Evolutionary conservation across 2,888 invertebrate species (phyloP).

Genomic region (Meteorus colon): DNA sequence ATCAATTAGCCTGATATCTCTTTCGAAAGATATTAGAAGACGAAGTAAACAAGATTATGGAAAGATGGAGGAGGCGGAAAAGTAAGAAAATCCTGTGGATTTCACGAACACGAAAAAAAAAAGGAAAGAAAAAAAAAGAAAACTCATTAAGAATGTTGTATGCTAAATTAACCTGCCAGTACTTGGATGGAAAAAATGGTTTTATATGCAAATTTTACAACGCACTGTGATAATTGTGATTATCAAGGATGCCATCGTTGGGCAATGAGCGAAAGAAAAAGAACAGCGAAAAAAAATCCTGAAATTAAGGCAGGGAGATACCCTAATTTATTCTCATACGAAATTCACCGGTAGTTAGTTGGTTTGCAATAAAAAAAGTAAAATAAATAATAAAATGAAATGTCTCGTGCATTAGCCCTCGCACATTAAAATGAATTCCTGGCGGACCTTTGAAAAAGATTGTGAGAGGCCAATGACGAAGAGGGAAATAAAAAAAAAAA

Average conservation of each 20-base stretch:
- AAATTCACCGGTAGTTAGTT: background rate
- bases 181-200: background rate
- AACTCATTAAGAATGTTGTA: background rate
- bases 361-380: background rate
- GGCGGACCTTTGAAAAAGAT: background rate
- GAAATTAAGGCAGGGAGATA: background rate
- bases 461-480: background rate
- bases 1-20: no score
- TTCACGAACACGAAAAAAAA: background rate
- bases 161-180: background rate
- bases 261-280: background rate
- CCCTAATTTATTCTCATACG: constrained; percentile 3
- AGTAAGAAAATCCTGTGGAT: no score
- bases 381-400: constrained; percentile 2
- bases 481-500: background rate
- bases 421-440: background rate
- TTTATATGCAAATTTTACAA: constrained; percentile 3
- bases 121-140: background rate
- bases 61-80: no score
- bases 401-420: constrained; percentile 7
- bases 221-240: background rate
- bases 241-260: background rate
- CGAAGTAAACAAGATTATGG: no score
- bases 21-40: no score
- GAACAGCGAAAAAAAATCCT: background rate